A percentile compares a stretch with the other conserved stretches of the same genome.
These are phyloP conservation scores for Promerops cafer DNA, from an alignment of 2,113 vertebrate species.

Conservation along the genomic window DNA sequence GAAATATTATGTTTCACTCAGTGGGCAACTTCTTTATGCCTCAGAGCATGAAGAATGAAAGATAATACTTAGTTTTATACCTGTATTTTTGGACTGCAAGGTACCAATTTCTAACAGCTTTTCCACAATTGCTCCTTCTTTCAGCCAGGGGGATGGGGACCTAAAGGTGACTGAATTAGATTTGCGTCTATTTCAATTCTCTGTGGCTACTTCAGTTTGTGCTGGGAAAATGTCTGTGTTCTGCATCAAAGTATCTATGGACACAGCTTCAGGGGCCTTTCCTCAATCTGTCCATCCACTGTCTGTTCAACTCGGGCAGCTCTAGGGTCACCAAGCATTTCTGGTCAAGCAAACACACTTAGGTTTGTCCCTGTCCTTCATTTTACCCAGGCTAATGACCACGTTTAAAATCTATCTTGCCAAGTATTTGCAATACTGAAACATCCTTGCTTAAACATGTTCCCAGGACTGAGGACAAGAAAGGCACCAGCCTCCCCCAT, in stretches of 20 bases:
- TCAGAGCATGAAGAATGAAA: not conserved
- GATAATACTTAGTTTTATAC: not conserved
- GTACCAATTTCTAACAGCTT: not conserved
- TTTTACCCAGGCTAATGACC: not conserved
- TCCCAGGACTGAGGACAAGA: not conserved
- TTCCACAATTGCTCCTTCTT: not conserved
- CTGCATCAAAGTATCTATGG: not conserved
- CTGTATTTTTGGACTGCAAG: not conserved
- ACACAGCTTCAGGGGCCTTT: no score
- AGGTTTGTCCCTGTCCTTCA: not conserved
- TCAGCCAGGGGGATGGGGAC: not conserved
- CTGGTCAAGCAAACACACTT: not conserved
- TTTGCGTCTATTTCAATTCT: not conserved
- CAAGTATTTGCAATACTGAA: not conserved
- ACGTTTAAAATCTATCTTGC: not conserved
- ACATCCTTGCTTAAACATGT: not conserved
- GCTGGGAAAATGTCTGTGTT: not conserved
- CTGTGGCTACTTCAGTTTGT: not conserved
- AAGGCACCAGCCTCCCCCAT: not conserved
- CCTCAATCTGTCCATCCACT: not conserved
- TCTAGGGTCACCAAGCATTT: not conserved
- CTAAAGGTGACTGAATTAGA: not conserved
- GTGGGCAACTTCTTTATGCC: not conserved
- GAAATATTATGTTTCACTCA: not conserved
- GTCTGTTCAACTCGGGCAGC: not conserved